phyloP scores from a whole-genome alignment of 2,797 vertebrate species.

The Aldrovandia affinis region DNA sequence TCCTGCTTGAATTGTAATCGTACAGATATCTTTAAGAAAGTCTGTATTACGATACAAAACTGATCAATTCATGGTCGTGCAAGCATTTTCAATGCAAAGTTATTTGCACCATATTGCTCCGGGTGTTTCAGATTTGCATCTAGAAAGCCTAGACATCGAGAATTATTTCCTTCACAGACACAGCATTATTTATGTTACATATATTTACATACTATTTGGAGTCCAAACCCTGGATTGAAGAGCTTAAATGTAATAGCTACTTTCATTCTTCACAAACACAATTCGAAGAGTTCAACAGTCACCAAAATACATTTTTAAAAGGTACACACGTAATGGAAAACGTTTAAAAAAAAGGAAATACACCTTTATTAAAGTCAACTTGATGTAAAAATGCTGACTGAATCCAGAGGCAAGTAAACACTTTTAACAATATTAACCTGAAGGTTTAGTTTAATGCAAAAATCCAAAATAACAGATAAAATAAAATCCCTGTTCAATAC shows the following conservation, averaged over 20 bases:
- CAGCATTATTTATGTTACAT: too few species aligned
- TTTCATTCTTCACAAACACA: neutral
- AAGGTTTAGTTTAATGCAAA: neutral
- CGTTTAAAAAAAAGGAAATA: too few species aligned
- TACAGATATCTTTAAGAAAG: neutral
- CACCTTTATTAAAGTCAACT: neutral
- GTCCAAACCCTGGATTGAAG: neutral
- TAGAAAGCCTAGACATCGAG: neutral
- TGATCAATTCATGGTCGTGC: neutral
- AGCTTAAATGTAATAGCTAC: neutral
- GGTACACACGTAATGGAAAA: too few species aligned
- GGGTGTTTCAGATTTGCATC: neutral
- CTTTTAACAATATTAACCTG: neutral
- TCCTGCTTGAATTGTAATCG: neutral
- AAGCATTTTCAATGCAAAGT: neutral
- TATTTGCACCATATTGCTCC: neutral
- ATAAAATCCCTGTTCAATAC: neutral
- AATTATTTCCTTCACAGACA: neutral
- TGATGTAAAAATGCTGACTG: neutral
- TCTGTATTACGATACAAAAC: neutral
- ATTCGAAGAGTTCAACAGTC: too few species aligned
- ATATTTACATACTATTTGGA: neutral
- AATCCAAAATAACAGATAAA: neutral
- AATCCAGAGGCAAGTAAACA: neutral
- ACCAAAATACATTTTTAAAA: too few species aligned